Base-by-base conservation (phyloP, 2,797 vertebrate genomes). In the Cyprinella venusta region DNA sequence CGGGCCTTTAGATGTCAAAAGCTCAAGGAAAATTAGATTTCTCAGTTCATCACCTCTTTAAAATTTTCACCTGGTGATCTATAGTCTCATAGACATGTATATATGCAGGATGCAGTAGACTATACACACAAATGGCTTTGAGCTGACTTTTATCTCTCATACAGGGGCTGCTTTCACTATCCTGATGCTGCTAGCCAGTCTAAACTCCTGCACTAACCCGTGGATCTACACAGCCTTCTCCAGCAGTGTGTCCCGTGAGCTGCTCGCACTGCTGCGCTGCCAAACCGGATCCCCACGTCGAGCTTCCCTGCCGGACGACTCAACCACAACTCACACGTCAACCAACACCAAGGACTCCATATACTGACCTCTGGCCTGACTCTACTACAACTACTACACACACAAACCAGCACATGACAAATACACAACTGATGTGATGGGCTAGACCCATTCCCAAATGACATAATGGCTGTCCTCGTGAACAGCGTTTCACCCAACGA, bases 211-310 rank as follows among this genome's bases (percentile, higher is more conserved):
- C 90, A 97, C 97, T 83, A 98, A 98, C 91, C 97, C 97, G 0
- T 98, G 97, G 97, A 97, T 98, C 92, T 98, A 98, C 87, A 96
- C 96, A 0, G 94, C 95, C 38, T 98, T 98, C 92, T 97, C 96
- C 91, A 97, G 94, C 95, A 97, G 96, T 0, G 90, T 98, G 42
- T 96, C 96, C 50, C 91, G 90, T 0, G 96, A 97, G 91, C 91
- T 97, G 16, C 90, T 91, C 0, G 85, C 90, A 33, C 90, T 96
- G 89, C 89, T 97, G 54, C 94, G 93, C 87, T 95, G 94, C 72
- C 76, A 88, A 19, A 18, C 9, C 0, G 40, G 61, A 0, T 84
- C n/a, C 1, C 83, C 83, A 45, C 87, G 84, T 18, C 84, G 90
- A 0, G 87, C 91, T 42, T 94, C 94, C 19, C 33, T 90, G 0